These are phyloP conservation scores for Tachystola acroxantha DNA, from an alignment of 2,888 invertebrate genomes.

Conservation along the genomic window DNA sequence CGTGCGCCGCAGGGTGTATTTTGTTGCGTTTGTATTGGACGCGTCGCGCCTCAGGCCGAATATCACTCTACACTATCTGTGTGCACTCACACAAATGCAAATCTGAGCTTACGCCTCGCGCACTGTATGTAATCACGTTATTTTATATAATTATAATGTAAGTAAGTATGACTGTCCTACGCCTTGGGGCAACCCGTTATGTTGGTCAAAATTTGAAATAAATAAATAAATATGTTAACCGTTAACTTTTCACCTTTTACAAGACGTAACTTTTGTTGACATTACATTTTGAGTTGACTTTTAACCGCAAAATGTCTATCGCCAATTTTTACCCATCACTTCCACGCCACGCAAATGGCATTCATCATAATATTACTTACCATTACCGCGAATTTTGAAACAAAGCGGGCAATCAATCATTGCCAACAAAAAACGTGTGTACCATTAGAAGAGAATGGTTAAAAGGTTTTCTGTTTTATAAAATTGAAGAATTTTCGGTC, in stretches of 20 bases:
- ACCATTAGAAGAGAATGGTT: constrained; percentile 18
- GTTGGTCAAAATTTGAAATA: too few relatives aligned
- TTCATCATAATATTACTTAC: constrained; percentile 52
- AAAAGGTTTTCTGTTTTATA: constrained; percentile 21
- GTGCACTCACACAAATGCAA: too few relatives aligned
- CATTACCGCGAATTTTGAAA: constrained; percentile 42
- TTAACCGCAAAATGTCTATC: neutral
- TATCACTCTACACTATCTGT: too few relatives aligned
- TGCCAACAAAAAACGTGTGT: constrained; percentile 32
- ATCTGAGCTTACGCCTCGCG: too few relatives aligned
- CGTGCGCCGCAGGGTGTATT: too few relatives aligned
- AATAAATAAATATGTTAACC: too few relatives aligned
- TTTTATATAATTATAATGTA: too few relatives aligned
- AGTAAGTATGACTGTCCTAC: too few relatives aligned
- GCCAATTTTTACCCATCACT: neutral
- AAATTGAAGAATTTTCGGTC: neutral
- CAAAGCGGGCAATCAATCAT: constrained; percentile 50
- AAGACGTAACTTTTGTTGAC: constrained; percentile 11
- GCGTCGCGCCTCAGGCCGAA: too few relatives aligned
- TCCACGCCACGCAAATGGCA: constrained; percentile 20
- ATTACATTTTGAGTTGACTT: neutral
- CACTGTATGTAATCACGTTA: too few relatives aligned
- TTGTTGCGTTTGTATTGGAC: too few relatives aligned
- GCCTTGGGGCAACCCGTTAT: too few relatives aligned
- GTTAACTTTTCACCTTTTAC: neutral